These are phyloP conservation scores for Pantherophis alleghaniensis DNA, from an alignment of 2,797 vertebrate species.

Conservation along the genomic window DNA sequence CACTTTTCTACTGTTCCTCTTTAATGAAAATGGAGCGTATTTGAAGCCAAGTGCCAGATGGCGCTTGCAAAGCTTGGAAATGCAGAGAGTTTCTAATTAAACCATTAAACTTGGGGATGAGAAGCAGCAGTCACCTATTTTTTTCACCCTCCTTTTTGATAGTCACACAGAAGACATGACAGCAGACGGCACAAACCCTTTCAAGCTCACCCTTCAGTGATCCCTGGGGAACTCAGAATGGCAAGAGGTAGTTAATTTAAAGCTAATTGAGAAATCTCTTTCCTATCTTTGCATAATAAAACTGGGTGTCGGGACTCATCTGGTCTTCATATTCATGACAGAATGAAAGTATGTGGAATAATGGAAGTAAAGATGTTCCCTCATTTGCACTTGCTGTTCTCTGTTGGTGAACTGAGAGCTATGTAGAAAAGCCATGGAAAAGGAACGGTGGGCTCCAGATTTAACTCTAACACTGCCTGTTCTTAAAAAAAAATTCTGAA, in stretches of 20 bases:
- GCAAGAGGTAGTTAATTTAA: constrained; percentile 76
- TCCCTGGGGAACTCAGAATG: constrained; percentile 70
- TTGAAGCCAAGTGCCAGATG: constrained; percentile 71
- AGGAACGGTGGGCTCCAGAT: background rate
- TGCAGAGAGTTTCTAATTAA: constrained; percentile 73
- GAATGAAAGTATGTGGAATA: constrained; percentile 51
- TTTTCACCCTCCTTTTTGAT: constrained; percentile 32
- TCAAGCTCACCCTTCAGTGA: constrained; percentile 51
- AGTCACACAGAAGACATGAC: constrained; percentile 45
- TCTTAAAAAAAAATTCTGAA: background rate
- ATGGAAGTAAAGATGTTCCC: constrained; percentile 62
- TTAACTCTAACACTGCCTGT: background rate
- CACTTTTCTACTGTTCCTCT: constrained; percentile 58
- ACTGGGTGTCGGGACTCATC: constrained; percentile 70
- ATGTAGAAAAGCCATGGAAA: constrained; percentile 44
- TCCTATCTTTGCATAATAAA: constrained; percentile 70
- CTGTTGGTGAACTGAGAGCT: constrained; percentile 29
- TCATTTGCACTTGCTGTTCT: constrained; percentile 16
- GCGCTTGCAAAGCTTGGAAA: constrained; percentile 68
- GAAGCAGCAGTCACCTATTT: constrained; percentile 63
- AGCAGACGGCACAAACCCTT: constrained; percentile 52
- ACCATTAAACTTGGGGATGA: constrained; percentile 70
- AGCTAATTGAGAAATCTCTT: constrained; percentile 74
- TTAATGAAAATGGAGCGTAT: constrained; percentile 59
- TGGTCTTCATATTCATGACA: constrained; percentile 58